A percentile compares a stretch with the other conserved stretches of the same genome.
Evolutionary conservation across 2,113 vertebrate species (phyloP).

Genomic region (Lophochroa leadbeateri): DNA sequence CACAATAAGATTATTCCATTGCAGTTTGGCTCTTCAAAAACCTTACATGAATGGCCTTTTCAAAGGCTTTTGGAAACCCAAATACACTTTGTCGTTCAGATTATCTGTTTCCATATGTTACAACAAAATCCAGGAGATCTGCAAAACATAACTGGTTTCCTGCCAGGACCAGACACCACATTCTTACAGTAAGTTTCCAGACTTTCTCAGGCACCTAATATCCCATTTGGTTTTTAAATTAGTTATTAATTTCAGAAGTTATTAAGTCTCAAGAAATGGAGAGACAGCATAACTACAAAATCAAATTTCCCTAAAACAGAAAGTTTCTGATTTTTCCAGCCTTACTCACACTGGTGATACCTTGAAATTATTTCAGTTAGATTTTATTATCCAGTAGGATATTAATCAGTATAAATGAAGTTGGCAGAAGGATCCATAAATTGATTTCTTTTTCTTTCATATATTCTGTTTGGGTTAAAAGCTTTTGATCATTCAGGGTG

Average conservation of each 20-base stretch:
- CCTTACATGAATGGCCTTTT: background rate
- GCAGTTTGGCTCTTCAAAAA: background rate
- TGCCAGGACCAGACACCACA: background rate
- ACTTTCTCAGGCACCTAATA: background rate
- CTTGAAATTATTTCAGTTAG: background rate
- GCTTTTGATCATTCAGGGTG: background rate
- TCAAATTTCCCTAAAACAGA: background rate
- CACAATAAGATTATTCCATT: background rate
- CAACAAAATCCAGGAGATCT: background rate
- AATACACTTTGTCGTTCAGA: background rate
- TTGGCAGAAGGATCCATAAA: background rate
- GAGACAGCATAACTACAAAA: background rate
- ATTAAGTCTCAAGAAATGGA: background rate
- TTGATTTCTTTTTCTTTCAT: background rate
- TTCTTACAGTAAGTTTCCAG: background rate
- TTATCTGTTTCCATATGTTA: background rate
- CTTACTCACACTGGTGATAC: background rate
- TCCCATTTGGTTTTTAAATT: slow-evolving; percentile 10
- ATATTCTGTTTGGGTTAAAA: background rate
- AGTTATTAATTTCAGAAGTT: background rate
- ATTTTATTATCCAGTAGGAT: background rate
- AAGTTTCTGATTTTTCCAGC: background rate
- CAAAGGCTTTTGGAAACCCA: background rate
- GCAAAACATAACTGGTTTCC: background rate
- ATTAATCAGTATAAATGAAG: background rate